phyloP scores from a whole-genome alignment of 2,888 invertebrate genomes.

The Ophion ellenae region DNA sequence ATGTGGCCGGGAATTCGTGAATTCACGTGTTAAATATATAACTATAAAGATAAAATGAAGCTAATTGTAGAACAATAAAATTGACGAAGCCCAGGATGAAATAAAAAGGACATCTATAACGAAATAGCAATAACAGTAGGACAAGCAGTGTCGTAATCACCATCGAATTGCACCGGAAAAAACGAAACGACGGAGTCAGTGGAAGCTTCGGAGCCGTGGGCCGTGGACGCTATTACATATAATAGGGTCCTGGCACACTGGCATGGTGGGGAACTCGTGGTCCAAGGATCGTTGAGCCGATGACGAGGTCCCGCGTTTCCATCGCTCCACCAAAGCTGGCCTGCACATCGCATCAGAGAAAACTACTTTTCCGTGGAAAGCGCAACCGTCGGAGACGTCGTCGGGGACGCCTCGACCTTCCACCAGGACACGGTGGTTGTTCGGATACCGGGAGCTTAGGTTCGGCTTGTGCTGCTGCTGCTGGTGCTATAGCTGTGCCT shows the following conservation, averaged over 20 bases:
- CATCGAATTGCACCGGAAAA: constrained; percentile 60
- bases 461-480: constrained; percentile 57
- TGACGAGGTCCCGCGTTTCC: constrained; percentile 72
- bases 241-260: constrained; percentile 68
- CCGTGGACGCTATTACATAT: constrained; percentile 62
- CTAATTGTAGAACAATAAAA: neutral
- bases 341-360: constrained; percentile 71
- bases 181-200: constrained; percentile 51
- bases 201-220: constrained; percentile 58
- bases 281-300: constrained; percentile 71
- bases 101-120: neutral
- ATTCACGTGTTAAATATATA: neutral
- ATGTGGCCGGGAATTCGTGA: neutral
- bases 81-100: neutral
- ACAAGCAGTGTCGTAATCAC: constrained; percentile 56
- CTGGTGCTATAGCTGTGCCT: constrained; percentile 36
- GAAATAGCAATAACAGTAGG: neutral
- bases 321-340: constrained; percentile 73
- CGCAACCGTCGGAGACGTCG: constrained; percentile 72
- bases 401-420: constrained; percentile 69
- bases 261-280: constrained; percentile 68
- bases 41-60: neutral
- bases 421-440: constrained; percentile 72
- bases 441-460: constrained; percentile 63
- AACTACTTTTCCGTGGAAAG: constrained; percentile 73